Base-by-base conservation (phyloP, 2,797 vertebrate species). In the Aulostomus chinensis region DNA sequence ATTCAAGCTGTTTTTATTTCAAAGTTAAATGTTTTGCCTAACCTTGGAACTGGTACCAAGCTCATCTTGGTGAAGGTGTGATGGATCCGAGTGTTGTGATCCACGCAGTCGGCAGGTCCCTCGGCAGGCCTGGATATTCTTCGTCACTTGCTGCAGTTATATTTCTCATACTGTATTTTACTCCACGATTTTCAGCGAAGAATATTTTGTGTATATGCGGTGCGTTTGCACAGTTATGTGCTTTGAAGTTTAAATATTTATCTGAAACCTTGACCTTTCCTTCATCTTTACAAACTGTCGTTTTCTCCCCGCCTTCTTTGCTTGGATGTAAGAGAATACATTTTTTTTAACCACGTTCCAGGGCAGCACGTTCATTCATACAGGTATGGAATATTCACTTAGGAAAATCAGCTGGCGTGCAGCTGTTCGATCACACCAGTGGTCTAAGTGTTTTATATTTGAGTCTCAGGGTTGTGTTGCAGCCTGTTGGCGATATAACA, bases 381-480 rank as follows among this genome's bases (percentile, higher is more conserved):
- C 25, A 12, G 12, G 30, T 42, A 33, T 31, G 25, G 16, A 42
- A 21, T 47, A 37, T 56, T 70, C 39, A 24, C n/a, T n/a, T n/a
- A n/a, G n/a, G 43, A 32, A 47, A 8, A 30, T 20, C 42, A 18
- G 54, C 28, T 54, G 14, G 9, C 7, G 17, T 28, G 26, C n/a
- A 34, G 39, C 49, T 52, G 32, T 39, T 28, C 20, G 14, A 17
- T 26, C 9, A n/a, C n/a, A 41, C 31, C n/a, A 38, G 10, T 5
- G 18, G 24, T 1, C 14, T 16, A 9, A 4, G 11, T 10, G n/a
- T 55, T 46, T 31, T 63, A 21, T 46, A 15, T 53, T 28, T 24
- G 45, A 30, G 51, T 71, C 61, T 75, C 68, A 72, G 70, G 73
- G 68, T 68, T 17, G 30, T 9, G 56, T 39, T 54, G 48, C 30